Evolutionary conservation across 2,888 invertebrate species (phyloP).

Genomic region (Adela reaumurella): DNA sequence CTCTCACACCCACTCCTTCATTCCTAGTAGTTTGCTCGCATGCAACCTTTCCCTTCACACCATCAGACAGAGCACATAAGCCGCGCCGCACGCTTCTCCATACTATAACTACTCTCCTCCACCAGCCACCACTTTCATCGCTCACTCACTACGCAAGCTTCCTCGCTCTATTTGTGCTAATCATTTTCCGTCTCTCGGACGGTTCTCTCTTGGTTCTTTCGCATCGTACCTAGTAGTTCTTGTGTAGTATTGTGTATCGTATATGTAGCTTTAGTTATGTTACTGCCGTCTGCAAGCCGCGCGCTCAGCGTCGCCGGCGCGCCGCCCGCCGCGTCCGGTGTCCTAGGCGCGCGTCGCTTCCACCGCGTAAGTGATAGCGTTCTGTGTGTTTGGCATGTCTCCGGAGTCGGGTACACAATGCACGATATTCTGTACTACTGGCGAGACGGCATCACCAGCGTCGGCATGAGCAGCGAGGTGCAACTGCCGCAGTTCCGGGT

Average conservation of each 20-base stretch:
- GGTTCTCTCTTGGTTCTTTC: too few species aligned
- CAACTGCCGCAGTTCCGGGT: constrained; percentile 96
- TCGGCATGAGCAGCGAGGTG: constrained; percentile 93
- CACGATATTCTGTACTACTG: constrained; percentile 96
- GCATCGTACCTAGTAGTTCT: too few species aligned
- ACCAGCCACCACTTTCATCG: too few species aligned
- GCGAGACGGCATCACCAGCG: constrained; percentile 89
- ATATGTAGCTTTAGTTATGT: constrained; percentile 20
- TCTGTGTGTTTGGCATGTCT: constrained; percentile 58
- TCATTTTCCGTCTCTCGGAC: too few species aligned
- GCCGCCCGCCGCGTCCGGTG: constrained; percentile 25
- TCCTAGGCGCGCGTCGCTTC: constrained; percentile 28
- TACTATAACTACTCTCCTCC: too few species aligned
- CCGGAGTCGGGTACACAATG: constrained; percentile 95
- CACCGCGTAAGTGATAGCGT: constrained; percentile 57
- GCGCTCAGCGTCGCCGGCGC: constrained; percentile 19
- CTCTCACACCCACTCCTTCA: background rate
- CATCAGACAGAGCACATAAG: too few species aligned
- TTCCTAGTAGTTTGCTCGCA: background rate
- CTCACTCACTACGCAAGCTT: too few species aligned
- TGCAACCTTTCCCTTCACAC: too few species aligned
- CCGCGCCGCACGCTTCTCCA: constrained; percentile 1
- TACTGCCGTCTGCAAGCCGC: constrained; percentile 28
- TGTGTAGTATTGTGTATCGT: too few species aligned
- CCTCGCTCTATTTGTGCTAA: too few species aligned